A percentile compares a stretch with the other conserved stretches of the same genome.
Conservation (phyloP, 1,140 invertebrate genomes). For the Tetranychus urticae region DNA sequence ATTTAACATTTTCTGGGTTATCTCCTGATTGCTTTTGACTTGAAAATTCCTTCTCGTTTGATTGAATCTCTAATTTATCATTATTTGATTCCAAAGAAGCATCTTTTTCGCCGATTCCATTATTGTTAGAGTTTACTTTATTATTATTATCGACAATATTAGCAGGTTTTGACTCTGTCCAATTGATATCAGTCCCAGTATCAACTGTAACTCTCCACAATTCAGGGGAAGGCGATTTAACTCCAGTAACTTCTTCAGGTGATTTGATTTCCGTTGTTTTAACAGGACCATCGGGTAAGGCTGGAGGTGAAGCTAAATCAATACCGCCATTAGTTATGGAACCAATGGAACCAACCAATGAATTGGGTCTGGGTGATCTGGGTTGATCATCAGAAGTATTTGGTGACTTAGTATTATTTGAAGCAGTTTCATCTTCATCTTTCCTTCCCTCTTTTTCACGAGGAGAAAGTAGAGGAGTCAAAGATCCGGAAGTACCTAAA, state of each 20-base stretch:
- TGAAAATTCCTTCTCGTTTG: too few species aligned
- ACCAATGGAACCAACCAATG: not conserved
- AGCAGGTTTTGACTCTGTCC: slow-evolving; percentile 9
- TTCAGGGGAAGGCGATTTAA: slow-evolving; percentile 67
- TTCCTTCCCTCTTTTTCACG: not conserved
- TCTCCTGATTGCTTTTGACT: too few species aligned
- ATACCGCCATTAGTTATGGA: not conserved
- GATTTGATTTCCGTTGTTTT: slow-evolving; percentile 64
- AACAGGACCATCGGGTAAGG: slow-evolving; percentile 5
- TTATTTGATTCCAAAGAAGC: too few species aligned
- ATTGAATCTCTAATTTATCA: too few species aligned
- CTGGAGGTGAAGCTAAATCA: not conserved
- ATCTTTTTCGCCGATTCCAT: too few species aligned
- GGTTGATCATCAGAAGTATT: not conserved
- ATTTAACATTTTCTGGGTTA: too few species aligned
- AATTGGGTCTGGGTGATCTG: not conserved
- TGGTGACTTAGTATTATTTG: not conserved
- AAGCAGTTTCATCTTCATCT: not conserved
- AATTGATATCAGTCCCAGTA: slow-evolving; percentile 35
- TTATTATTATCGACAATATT: too few species aligned
- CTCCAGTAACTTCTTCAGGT: slow-evolving; percentile 49
- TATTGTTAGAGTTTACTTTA: too few species aligned
- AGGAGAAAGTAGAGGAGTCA: not conserved
- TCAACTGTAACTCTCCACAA: slow-evolving; percentile 82
- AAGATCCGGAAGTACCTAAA: too few species aligned